Base-by-base conservation (phyloP, 2,113 vertebrate genomes). In the Oenanthe melanoleuca region DNA sequence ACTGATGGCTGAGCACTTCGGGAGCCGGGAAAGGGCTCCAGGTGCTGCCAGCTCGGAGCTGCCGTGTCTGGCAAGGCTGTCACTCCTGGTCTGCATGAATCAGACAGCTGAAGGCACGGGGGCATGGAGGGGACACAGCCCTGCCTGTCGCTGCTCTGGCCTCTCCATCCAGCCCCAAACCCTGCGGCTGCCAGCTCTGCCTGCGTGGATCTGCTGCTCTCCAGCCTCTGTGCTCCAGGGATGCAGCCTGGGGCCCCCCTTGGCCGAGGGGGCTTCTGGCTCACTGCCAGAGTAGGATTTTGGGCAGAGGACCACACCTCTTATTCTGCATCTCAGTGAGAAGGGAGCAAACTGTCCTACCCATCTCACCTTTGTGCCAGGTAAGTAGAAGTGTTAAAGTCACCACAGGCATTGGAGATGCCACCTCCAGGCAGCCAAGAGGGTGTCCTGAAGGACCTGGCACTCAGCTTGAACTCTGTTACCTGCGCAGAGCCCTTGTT, bases 301-400 rank as follows among this genome's bases (percentile, higher is more conserved):
- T 0, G 3, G 57, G 49, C n/a, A 83, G 38, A 61, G 11, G 11
- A n/a, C 26, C 1, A 0, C 11, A n/a, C 2, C 14, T 23, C 23
- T 61, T 70, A 13, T 56, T 83, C 23, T 71, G 15, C 21, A 22
- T 66, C 18, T 67, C 6, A 22, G 45, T 8, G 47, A 84, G 57
- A 72, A 89, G 16, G n/a, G 22, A 84, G 38, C 21, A 33, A 80
- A 67, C 11, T 8, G 8, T 56, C 45, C 47, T 38, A n/a, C 20
- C n/a, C 5, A 5, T 17, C 52, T 70, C 14, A 1, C 9, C 1
- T 1, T 14, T 19, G 29, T 71, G 18, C 25, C 33, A 34, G 29
- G 37, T 25, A n/a, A 86, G n/a, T 6, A 25, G 61, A 61, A 57
- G 21, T 53, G n/a, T 33, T 22, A 71, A 70, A 14, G 9, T 24